phyloP scores from a whole-genome alignment of 37 sponge, comb jelly and placozoan species.

The Bolinopsis microptera region DNA sequence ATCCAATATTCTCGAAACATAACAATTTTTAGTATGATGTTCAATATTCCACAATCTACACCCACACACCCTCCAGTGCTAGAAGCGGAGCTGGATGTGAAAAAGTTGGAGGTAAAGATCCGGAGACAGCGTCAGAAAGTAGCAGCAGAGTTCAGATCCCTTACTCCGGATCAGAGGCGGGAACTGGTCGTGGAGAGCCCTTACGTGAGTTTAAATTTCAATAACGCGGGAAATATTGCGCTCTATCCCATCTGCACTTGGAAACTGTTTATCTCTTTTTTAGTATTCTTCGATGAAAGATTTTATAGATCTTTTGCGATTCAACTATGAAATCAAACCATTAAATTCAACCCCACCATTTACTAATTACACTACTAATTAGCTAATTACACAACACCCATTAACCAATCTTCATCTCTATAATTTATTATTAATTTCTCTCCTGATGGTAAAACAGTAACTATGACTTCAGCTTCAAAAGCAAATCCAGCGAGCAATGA shows the following conservation, averaged over 20 bases:
- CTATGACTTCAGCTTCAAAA: conserved; percentile 30
- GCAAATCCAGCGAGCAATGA: conserved; percentile 64
- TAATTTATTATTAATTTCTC: no score
- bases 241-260: background rate
- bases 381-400: no score
- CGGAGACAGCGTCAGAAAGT: conserved; percentile 62
- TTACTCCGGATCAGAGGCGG: conserved; percentile 50
- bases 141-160: conserved; percentile 61
- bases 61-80: background rate
- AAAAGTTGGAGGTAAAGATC: conserved; percentile 50
- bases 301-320: no score
- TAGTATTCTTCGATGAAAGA: no score
- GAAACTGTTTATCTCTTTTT: background rate
- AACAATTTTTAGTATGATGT: no score
- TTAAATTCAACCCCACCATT: no score
- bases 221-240: background rate
- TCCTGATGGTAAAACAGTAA: no score
- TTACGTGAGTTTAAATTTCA: conserved; percentile 12
- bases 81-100: conserved; percentile 59
- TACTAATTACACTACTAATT: no score
- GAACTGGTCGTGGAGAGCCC: conserved; percentile 50
- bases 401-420: no score
- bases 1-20: no score
- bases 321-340: no score
- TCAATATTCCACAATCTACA: background rate